phyloP scores from a whole-genome alignment of 92 coral and sea anemone species.

The Paramuricea clavata region DNA sequence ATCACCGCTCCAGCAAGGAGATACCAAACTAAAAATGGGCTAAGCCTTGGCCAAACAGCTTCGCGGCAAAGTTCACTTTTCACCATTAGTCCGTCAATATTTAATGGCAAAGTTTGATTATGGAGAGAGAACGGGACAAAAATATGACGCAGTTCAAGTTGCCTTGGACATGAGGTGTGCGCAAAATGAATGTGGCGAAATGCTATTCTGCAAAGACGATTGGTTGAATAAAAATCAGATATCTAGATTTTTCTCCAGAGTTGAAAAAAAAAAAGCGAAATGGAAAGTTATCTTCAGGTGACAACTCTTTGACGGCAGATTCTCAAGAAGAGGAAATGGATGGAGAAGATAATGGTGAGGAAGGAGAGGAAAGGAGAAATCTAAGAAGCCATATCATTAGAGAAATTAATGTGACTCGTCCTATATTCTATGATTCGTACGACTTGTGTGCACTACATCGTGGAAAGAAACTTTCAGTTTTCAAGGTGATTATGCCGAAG shows the following conservation, averaged over 20 bases:
- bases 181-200: constrained; percentile 25
- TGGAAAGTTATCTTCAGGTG: neutral
- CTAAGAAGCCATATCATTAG: neutral
- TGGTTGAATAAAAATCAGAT: constrained; percentile 59
- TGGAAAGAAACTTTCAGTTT: constrained; percentile 13
- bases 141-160: constrained; percentile 54
- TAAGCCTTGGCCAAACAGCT: constrained; percentile 52
- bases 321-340: neutral
- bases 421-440: constrained; percentile 46
- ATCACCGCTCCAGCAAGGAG: constrained; percentile 28
- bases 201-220: constrained; percentile 52
- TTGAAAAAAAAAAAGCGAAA: constrained; percentile 9
- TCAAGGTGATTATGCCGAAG: constrained; percentile 50
- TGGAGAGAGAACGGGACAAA: constrained; percentile 56
- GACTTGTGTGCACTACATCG: constrained; percentile 44
- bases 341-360: no score
- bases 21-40: neutral
- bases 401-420: constrained; percentile 19
- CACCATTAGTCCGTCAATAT: constrained; percentile 45
- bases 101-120: constrained; percentile 49
- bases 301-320: neutral
- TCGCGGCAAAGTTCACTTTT: constrained; percentile 26
- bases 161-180: constrained; percentile 57
- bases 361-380: neutral
- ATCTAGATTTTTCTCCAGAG: constrained; percentile 44